Base-by-base conservation (phyloP, 2,797 vertebrate genomes). In the Sternotherus odoratus region DNA sequence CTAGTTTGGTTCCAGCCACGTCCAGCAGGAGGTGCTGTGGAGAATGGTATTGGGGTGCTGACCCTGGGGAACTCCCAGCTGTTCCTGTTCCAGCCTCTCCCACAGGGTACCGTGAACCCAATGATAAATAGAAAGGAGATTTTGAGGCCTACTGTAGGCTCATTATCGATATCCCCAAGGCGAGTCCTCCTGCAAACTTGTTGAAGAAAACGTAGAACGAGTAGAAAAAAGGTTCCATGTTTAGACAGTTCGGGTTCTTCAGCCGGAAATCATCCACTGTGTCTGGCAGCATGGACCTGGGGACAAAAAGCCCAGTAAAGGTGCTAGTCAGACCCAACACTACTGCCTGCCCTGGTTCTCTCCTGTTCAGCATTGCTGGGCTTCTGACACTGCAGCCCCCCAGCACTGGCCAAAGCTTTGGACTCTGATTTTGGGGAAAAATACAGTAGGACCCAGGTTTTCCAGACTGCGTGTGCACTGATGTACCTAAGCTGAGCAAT, bases 251-350 rank as follows among this genome's bases (percentile, higher is more conserved):
- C 0, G 98, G 97, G 87, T 98, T 97, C 77, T 57, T 97, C 85
- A 85, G 24, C 26, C 92, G 79, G 95, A 98, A 98, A 95, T 98
- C 98, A 5, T 98, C 98, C 82, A 98, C 96, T 1, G 98, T 96
- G 78, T 98, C 98, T 3, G 98, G 98, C 69, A 99, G 98, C 98
- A 98, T 98, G 33, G 98, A 98, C 98, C 98, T 99, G 91, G 36
- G 54, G 48, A 94, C 17, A 82, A 48, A 79, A 3, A 75, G 43
- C 17, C 85, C 26, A 13, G n/a, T 43, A 85, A 17, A 17, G n/a
- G 19, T 48, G 19, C 49, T 21, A 74, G n/a, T 19, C 39, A n/a
- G 3, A 12, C 7, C 46, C n/a, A 36, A 12, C 5, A 3, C 36
- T 23, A 10, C 19, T 24, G 19, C n/a, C 63, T 69, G 19, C 63